Evolutionary conservation across 2,113 vertebrate genomes (phyloP), one percentile per base, ranked within the genome.

Genomic region (Sphyrna mokarran): DNA sequence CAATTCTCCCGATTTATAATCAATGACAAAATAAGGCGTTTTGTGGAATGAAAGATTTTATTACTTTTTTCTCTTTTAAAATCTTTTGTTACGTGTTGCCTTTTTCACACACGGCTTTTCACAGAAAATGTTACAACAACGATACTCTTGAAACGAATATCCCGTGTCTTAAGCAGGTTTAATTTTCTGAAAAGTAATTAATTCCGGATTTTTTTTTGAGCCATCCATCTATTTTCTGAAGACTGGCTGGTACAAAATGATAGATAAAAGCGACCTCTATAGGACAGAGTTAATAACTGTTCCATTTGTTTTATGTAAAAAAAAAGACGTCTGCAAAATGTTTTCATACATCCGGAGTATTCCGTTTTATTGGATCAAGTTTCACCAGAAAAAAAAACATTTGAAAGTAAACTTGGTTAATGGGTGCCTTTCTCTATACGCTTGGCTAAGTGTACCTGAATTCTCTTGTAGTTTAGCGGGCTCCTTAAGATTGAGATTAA

Each of bases 201-300:
- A 80, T 90, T n/a, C 87, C 0, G 87, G 26, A n/a, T 90, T 61
- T 29, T 61, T 29, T 63, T 1, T 63, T 90, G 61, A n/a, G 87
- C 61, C 14, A 63, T n/a, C 54, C 29, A 29, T 37, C 48, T 61
- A 23, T 14, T 94, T 70, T 26, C 10, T 70, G 9, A 48, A 72
- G 40, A 43, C 23, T 3, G 26, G 68, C 18, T 9, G 7, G 23
- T 37, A 72, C 40, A 23, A 54, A 95, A 95, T 72, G 40, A 95
- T 72, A 95, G 94, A 95, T 95, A 95, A 70, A 95, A 72, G 94
- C 94, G 94, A 95, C 94, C 94, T 95, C 94, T 95, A 72, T 76
- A 72, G 94, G 94, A 72, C 8, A 72, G 48, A 76, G 23, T 0
- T 16, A 76, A 22, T 95, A 70, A 72, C 22, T 95, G 40, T 23